Evolutionary conservation across 2,888 invertebrate species (phyloP).

Genomic region (Anaspis maculata): DNA sequence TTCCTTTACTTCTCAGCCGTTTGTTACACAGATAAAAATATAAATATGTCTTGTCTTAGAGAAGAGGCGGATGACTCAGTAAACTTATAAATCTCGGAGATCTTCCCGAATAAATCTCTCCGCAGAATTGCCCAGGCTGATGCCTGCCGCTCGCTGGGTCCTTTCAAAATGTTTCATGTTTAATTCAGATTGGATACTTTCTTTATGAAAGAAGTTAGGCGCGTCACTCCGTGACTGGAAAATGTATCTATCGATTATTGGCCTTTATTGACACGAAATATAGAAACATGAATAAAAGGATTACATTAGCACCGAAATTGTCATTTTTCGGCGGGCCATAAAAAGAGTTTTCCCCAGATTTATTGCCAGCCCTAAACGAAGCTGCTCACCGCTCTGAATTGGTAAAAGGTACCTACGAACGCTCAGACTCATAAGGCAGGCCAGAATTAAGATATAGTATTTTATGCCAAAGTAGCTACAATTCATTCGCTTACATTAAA

Average conservation of each 20-base stretch:
- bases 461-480: slow-evolving; percentile 9
- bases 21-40: slow-evolving; percentile 38
- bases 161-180: slow-evolving; percentile 35
- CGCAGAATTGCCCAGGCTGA: slow-evolving; percentile 24
- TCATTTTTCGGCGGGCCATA: slow-evolving; percentile 1
- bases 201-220: slow-evolving; percentile 28
- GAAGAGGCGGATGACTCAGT: slow-evolving; percentile 31
- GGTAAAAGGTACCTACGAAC: no score
- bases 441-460: slow-evolving; percentile 13
- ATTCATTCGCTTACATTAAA: slow-evolving; percentile 10
- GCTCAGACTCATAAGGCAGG: no score
- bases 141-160: slow-evolving; percentile 11
- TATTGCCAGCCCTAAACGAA: slow-evolving; percentile 1
- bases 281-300: slow-evolving; percentile 20
- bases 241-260: slow-evolving; percentile 31
- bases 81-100: slow-evolving; percentile 37
- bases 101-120: slow-evolving; percentile 32
- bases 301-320: slow-evolving; percentile 10
- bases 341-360: slow-evolving; percentile 7
- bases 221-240: slow-evolving; percentile 26
- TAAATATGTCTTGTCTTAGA: slow-evolving; percentile 37
- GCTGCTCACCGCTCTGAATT: no score
- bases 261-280: slow-evolving; percentile 25
- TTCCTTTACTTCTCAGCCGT: slow-evolving; percentile 33
- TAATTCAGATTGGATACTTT: slow-evolving; percentile 37